phyloP scores from a whole-genome alignment of 2,888 invertebrate genomes.

The Caenorhabditis parvicauda region DNA sequence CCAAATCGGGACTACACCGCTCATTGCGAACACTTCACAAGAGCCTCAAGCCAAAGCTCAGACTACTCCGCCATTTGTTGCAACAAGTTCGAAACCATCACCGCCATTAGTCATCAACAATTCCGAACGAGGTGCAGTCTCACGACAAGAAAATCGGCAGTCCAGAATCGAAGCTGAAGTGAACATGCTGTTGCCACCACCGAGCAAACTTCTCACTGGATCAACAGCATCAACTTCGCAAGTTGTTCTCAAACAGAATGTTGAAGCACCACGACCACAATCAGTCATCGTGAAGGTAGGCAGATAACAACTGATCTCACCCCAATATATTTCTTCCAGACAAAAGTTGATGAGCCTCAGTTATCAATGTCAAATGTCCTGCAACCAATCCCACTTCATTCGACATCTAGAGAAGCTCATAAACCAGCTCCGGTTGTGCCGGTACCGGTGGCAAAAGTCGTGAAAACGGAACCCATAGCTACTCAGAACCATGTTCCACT shows the following conservation, averaged over 20 bases:
- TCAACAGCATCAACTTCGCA: conserved; percentile 8
- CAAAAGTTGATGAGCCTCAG: conserved; percentile 5
- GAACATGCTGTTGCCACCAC: conserved; percentile 16
- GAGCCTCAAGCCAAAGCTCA: background rate
- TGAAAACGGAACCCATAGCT: background rate
- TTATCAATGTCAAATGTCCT: conserved; percentile 13
- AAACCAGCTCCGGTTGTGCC: conserved; percentile 1
- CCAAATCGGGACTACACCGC: background rate
- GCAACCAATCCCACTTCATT: conserved; percentile 15
- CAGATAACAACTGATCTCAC: too few relatives aligned
- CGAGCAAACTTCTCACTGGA: conserved; percentile 26
- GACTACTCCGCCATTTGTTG: background rate
- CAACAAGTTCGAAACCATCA: background rate
- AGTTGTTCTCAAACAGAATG: too few relatives aligned
- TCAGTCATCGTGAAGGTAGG: too few relatives aligned
- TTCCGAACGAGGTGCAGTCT: background rate
- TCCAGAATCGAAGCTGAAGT: conserved; percentile 28
- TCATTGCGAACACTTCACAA: background rate
- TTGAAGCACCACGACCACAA: too few relatives aligned
- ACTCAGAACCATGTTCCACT: conserved; percentile 15
- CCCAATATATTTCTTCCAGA: too few relatives aligned
- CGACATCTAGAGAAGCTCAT: background rate
- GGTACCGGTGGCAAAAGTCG: too few relatives aligned
- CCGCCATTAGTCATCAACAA: too few relatives aligned
- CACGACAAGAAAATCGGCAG: conserved; percentile 14